Base-by-base conservation (phyloP, 2,888 invertebrate species). In the Vesta saturnalis region DNA sequence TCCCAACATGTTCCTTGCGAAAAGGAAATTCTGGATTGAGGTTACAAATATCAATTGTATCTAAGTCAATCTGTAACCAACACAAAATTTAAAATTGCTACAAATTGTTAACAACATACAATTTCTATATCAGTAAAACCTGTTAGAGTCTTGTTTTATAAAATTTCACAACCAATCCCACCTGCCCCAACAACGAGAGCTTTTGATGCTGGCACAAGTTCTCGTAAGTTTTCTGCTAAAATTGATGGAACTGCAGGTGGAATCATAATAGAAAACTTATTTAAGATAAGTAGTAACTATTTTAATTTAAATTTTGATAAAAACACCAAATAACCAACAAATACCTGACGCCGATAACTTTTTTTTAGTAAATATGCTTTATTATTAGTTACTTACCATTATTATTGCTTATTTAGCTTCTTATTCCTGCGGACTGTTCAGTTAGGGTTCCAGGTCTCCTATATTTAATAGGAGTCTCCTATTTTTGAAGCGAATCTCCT, bases 31-130 rank as follows among this genome's bases (percentile, higher is more conserved):
- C 99, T 43, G 99, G 90, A 85, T 99, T 99, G 74, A 99, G 86
- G 83, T 99, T 99, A 86, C 98, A 98, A 66, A 99, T 94, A 86
- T 99, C 99, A 82, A 99, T 99, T 0, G 99, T 99, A 83, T 99
- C 99, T 82, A 99, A 88, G 88, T 99, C 99, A 85, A 99, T 96
- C 98, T 99, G 86, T 75, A 72, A 67, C 1, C 15, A 47, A 55
- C n/a, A 19, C 14, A 56, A 39, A 55, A 1, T 1, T 35, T 12
- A 21, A 1, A 55, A 5, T 6, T 19, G 4, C 49, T 30, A 15
- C 22, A 22, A 21, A 54, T 3, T 22, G 1, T 54, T n/a, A 19
- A 16, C 4, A 12, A 89, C 93, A 87, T 88, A 98, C 99, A 80
- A 99, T 93, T 87, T 96, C 94, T 77, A 99, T 96, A 76, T 96